Evolutionary conservation across 2,113 vertebrate genomes (phyloP).

Genomic region (Forbesichthys agassizii): DNA sequence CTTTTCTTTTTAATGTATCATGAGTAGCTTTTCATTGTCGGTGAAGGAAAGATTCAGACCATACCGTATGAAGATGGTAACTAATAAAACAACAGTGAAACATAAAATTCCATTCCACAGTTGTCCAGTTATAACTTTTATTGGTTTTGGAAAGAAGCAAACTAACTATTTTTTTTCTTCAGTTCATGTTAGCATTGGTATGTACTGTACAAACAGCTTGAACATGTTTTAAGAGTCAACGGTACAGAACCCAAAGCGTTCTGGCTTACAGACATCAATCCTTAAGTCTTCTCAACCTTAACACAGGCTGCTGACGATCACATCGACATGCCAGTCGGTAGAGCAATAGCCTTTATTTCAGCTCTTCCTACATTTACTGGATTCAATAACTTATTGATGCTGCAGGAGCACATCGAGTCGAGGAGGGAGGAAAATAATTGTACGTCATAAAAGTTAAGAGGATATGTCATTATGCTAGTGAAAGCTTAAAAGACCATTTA

Average conservation of each 20-base stretch:
- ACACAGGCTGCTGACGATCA: conserved; percentile 38
- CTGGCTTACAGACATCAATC: conserved; percentile 60
- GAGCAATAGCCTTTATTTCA: conserved; percentile 45
- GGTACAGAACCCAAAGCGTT: conserved; percentile 66
- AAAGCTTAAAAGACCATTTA: neutral
- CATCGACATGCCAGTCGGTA: conserved; percentile 4
- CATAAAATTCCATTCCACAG: neutral
- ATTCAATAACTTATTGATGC: conserved; percentile 44
- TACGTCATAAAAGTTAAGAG: conserved; percentile 5
- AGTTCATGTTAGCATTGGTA: conserved; percentile 69
- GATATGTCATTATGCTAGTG: neutral
- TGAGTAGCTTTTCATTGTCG: too few relatives aligned
- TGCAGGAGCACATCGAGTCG: conserved; percentile 32
- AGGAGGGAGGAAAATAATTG: conserved; percentile 17
- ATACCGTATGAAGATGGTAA: neutral
- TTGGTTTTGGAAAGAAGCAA: conserved; percentile 80
- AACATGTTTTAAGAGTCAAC: conserved; percentile 71
- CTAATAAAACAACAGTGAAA: neutral
- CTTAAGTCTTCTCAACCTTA: conserved; percentile 49
- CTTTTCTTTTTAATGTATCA: too few relatives aligned
- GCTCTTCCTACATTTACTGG: conserved; percentile 42
- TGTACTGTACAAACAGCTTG: conserved; percentile 74
- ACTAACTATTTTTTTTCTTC: conserved; percentile 57
- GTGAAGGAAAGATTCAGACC: neutral
- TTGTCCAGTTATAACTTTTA: conserved; percentile 75